Conservation (phyloP, 1,140 invertebrate genomes). For the Drosophila biarmipes region DNA sequence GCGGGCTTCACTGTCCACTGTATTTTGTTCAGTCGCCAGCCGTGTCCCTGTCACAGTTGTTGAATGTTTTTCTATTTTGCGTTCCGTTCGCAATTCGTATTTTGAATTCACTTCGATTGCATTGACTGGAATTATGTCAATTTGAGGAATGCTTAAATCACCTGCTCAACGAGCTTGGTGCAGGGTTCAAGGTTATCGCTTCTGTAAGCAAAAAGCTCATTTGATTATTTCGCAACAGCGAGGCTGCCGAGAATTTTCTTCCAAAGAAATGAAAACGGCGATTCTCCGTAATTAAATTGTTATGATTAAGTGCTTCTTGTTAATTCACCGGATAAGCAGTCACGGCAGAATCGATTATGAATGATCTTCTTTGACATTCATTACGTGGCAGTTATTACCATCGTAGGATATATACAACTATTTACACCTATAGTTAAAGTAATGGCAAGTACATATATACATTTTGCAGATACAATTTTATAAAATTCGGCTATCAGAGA, state of each 20-base stretch:
- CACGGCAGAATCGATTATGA: background rate
- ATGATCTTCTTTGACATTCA: background rate
- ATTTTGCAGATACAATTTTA: too few relatives aligned
- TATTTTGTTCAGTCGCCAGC: conserved; percentile 7
- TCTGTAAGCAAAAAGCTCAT: conserved; percentile 24
- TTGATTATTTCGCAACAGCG: conserved; percentile 1
- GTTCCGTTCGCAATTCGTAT: conserved; percentile 29
- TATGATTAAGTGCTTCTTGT: conserved; percentile 35
- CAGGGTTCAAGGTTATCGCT: conserved; percentile 35
- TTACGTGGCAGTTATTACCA: background rate
- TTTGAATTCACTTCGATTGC: conserved; percentile 30
- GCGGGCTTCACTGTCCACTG: conserved; percentile 38
- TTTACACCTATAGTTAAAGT: too few relatives aligned
- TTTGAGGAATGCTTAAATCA: conserved; percentile 36
- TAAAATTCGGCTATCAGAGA: background rate
- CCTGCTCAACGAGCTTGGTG: conserved; percentile 20
- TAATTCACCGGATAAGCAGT: conserved; percentile 25
- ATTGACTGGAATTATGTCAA: conserved; percentile 48
- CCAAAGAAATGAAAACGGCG: background rate
- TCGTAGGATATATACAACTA: too few relatives aligned
- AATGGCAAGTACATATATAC: too few relatives aligned
- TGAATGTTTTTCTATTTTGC: conserved; percentile 39
- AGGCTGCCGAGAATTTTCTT: background rate
- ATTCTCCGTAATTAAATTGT: conserved; percentile 29
- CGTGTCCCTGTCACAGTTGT: conserved; percentile 41